These are phyloP conservation scores for Dipodomys spectabilis DNA, from an alignment of 2,113 vertebrate species.

Conservation along the genomic window DNA sequence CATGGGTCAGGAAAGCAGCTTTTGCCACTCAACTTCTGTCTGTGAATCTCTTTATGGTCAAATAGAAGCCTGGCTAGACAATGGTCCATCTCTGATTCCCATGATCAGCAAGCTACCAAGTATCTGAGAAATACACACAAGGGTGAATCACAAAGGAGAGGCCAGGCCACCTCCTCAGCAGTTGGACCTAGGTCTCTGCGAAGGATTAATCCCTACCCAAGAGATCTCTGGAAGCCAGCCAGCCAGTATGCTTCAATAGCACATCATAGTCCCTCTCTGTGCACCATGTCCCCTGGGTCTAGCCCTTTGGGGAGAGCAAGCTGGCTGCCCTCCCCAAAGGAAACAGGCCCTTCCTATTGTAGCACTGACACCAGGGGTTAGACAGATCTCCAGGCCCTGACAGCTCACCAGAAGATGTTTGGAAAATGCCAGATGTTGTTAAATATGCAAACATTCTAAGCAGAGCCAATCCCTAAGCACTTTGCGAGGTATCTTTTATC, in stretches of 20 bases:
- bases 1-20: neutral
- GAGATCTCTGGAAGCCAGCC: too few relatives aligned
- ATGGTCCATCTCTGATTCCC: neutral
- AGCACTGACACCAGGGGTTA: neutral
- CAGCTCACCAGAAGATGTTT: neutral
- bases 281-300: neutral
- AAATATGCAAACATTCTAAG: neutral
- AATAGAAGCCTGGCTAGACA: neutral
- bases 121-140: neutral
- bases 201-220: neutral
- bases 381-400: neutral
- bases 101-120: neutral
- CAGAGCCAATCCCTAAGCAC: neutral
- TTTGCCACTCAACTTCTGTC: neutral
- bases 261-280: neutral
- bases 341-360: neutral
- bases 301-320: too few relatives aligned
- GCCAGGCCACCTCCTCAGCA: neutral
- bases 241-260: neutral
- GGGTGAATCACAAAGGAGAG: neutral
- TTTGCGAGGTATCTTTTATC: neutral
- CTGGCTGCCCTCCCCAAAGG: neutral
- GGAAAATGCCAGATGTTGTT: neutral
- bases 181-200: neutral
- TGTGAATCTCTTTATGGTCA: neutral